Percentiles rank a stretch among this genome's conserved stretches.
These are phyloP conservation scores for Polia nebulosa DNA, from an alignment of 2,888 invertebrate species.

Conservation along the genomic window DNA sequence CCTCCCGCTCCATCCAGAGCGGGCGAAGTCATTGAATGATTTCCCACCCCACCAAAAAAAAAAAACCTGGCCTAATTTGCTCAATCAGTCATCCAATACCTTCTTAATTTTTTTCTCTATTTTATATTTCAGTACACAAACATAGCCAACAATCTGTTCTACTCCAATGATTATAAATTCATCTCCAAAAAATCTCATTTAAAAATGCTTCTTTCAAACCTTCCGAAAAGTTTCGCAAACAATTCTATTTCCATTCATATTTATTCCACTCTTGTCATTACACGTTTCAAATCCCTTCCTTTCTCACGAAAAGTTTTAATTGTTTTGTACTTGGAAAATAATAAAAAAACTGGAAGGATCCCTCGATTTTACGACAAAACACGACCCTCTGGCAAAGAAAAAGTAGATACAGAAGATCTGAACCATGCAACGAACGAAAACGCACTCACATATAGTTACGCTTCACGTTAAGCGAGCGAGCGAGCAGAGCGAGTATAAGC, in stretches of 20 bases:
- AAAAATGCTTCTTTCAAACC: constrained; percentile 22
- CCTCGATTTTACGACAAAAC: constrained; percentile 41
- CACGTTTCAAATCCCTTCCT: constrained; percentile 40
- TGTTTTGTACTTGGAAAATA: constrained; percentile 55
- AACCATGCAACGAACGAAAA: neutral
- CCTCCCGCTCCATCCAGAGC: too few species aligned
- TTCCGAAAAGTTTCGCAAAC: constrained; percentile 48
- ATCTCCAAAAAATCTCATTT: constrained; percentile 1
- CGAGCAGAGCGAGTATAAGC: neutral
- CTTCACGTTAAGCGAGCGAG: neutral
- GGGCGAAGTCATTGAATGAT: too few species aligned
- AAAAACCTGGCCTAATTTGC: neutral
- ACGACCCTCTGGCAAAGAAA: neutral
- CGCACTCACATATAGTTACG: neutral
- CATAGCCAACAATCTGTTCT: constrained; percentile 9
- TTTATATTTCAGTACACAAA: constrained; percentile 14
- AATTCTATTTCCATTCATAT: constrained; percentile 54
- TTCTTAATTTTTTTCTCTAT: neutral
- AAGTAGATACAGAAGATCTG: constrained; percentile 5
- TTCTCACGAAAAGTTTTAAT: constrained; percentile 58
- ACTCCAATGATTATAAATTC: constrained; percentile 14
- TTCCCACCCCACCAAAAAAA: too few species aligned
- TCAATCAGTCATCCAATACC: neutral
- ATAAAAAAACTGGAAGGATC: constrained; percentile 37
- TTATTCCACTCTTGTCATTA: constrained; percentile 48